Evolutionary conservation across 2,888 invertebrate species (phyloP), one percentile per base, ranked within the genome.

Genomic region (Ephialtes manifestator): DNA sequence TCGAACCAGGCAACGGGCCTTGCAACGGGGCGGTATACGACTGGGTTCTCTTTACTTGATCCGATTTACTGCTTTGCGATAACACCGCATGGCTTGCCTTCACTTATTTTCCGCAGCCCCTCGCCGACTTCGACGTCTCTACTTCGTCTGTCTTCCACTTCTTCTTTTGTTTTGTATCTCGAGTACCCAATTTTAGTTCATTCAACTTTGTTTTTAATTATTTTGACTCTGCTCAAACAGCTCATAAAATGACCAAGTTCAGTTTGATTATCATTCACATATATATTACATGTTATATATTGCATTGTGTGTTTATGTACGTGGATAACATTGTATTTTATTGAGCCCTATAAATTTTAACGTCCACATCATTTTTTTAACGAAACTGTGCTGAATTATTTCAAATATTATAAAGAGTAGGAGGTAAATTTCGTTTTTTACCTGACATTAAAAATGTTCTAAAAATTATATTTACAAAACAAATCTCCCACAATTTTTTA

Each of bases 61-160:
- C 60, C 82, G 80, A 85, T 85, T 85, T 85, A 85, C 85, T 76
- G 60, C 82, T 77, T 68, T 46, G 72, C 76, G 82, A 79, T 85
- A 85, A 82, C 53, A 79, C 78, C 31, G 60, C 74, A 43, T 46
- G 70, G 60, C 63, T 65, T 35, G 74, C 48, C 74, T 71, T 76
- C 48, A 70, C 65, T 82, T 55, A 71, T 79, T 65, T 60, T 24
- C 28, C 71, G 35, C 58, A 67, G 71, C 58, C 58, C 68, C 71
- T 68, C 43, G 15, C 46, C 46, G 65, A 20, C 65, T 65, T 65
- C 65, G 46, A 43, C 55, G 28, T 60, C 46, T 58, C 58, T 24
- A 13, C 67, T 53, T 46, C 46, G 15, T 31, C 63, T 35, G 18
- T 31, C 18, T 51, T 48, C 8, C 20, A 2, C 31, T 46, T 24